A percentile compares a stretch with the other conserved stretches of the same genome.
These are phyloP conservation scores for Cephus runcator DNA, from an alignment of 2,888 invertebrate species.

Conservation along the genomic window DNA sequence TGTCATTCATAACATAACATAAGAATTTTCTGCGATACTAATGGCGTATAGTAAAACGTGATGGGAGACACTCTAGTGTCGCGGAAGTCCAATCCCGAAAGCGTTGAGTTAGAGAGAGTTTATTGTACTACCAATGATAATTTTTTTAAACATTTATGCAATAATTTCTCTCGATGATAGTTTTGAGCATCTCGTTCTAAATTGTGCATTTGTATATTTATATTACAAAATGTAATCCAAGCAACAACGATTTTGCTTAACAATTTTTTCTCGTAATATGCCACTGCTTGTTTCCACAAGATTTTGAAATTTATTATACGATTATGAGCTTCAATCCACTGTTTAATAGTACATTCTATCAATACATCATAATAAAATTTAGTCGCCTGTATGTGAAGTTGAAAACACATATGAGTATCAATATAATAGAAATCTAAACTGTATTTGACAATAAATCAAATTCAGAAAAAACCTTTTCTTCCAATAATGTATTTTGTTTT, in stretches of 20 bases:
- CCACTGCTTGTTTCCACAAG: constrained; percentile 14
- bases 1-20: too few relatives aligned
- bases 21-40: too few relatives aligned
- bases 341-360: neutral
- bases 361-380: neutral
- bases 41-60: too few relatives aligned
- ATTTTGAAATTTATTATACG: constrained; percentile 1
- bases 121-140: constrained; percentile 28
- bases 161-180: constrained; percentile 21
- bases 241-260: constrained; percentile 20
- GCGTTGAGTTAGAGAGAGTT: too few relatives aligned
- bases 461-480: neutral
- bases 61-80: too few relatives aligned
- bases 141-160: constrained; percentile 22
- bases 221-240: constrained; percentile 30
- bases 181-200: constrained; percentile 4
- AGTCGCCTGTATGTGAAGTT: neutral
- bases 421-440: neutral
- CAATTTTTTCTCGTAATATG: constrained; percentile 21
- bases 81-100: too few relatives aligned
- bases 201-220: constrained; percentile 21
- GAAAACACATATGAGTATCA: neutral
- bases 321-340: constrained; percentile 8
- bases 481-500: neutral
- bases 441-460: neutral